Conservation (phyloP, 2,888 invertebrate genomes). For the Pinctada fucata region DNA sequence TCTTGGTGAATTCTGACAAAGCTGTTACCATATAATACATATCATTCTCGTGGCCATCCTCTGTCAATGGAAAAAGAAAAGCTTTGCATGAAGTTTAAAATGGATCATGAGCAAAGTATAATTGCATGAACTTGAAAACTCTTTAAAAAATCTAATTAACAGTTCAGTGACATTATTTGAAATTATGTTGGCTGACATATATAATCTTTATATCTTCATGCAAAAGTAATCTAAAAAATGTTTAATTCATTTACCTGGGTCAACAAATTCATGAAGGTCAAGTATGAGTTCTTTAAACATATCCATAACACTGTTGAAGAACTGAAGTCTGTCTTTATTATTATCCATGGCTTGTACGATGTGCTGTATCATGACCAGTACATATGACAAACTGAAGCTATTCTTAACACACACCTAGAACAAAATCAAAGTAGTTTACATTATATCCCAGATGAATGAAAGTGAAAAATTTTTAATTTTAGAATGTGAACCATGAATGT, state of each 20-base stretch:
- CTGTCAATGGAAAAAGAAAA: slow-evolving; percentile 39
- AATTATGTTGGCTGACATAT: too few relatives aligned
- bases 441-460: too few relatives aligned
- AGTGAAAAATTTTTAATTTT: too few relatives aligned
- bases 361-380: slow-evolving; percentile 67
- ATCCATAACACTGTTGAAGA: slow-evolving; percentile 71
- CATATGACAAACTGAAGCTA: slow-evolving; percentile 66
- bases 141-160: too few relatives aligned
- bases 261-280: slow-evolving; percentile 72
- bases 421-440: too few relatives aligned
- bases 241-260: slow-evolving; percentile 51
- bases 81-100: too few relatives aligned
- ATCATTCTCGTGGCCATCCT: slow-evolving; percentile 68
- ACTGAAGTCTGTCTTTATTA: slow-evolving; percentile 63
- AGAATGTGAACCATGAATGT: too few relatives aligned
- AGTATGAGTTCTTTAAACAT: slow-evolving; percentile 73
- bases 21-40: slow-evolving; percentile 72
- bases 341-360: slow-evolving; percentile 68
- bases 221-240: too few relatives aligned
- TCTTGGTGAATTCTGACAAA: slow-evolving; percentile 70
- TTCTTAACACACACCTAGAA: slow-evolving; percentile 74
- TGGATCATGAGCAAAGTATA: too few relatives aligned
- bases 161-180: too few relatives aligned
- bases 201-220: too few relatives aligned
- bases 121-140: too few relatives aligned